Base-by-base conservation (phyloP, 1,140 invertebrate species). In the Pomacea maculata region DNA sequence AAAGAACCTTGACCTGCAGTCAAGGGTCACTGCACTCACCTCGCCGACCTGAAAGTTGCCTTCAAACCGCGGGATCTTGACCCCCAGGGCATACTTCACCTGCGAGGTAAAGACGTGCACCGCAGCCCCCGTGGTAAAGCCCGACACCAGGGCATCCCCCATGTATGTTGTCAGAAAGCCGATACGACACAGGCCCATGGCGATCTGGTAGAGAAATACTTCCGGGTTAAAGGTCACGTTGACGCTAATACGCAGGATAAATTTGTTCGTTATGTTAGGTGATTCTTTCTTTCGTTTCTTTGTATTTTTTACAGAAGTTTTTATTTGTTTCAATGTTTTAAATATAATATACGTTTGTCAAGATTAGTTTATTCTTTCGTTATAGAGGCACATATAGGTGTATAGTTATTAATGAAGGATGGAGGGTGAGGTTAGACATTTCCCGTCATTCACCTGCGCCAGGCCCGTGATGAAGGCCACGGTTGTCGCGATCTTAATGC, bases 101-200 rank as follows among this genome's bases (percentile, higher is more conserved):
- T 93, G 92, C 83, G 90, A 91, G 57, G 91, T 90, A 52, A 92
- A 89, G 12, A 93, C 92, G 82, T 93, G 92, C 55, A 92, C 85
- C 3, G 92, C 92, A 55, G 92, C 90, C 19, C 91, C 92, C 11
- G 92, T 92, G 17, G 92, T 92, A 78, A 93, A 92, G 11, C 92
- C 92, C 75, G 91, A 89, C 25, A 93, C 89, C 79, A 93, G 85
- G n/a, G 92, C 88, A 83, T 93, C 92, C 8, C 91, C 91, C 83
- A 93, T 88, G 82, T 92, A 92, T 25, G 92, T 90, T 1, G 92
- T 91, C 4, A 93, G 87, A 74, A 91, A 90, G 12, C 92, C 92
- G 9, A 93, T 83, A 6, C 84, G 87, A 55, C 89, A 84, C 15
- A 92, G 65, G 29, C 92, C 92, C 87, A 93, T 90, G 54, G 84